These are phyloP conservation scores for Opisthograptis luteolata DNA, from an alignment of 2,888 invertebrate genomes.

Conservation along the genomic window DNA sequence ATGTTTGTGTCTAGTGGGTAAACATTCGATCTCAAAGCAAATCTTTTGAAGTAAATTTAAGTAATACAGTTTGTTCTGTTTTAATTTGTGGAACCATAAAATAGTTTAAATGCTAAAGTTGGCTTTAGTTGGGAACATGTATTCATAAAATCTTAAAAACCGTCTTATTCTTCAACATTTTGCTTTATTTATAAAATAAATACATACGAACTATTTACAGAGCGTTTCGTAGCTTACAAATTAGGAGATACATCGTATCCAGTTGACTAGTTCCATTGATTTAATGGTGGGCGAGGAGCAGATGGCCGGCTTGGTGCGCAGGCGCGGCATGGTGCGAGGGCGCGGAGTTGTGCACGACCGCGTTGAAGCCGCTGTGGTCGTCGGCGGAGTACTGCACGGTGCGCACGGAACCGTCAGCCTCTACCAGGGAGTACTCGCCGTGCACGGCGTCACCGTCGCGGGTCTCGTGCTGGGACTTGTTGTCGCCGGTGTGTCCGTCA, in stretches of 20 bases:
- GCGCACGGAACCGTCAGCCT: slow-evolving; percentile 82
- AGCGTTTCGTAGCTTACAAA: slow-evolving; percentile 22
- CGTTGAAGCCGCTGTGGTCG: slow-evolving; percentile 80
- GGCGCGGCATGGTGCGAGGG: slow-evolving; percentile 55
- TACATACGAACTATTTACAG: slow-evolving; percentile 45
- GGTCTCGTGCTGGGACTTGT: slow-evolving; percentile 84
- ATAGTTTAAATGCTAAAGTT: too few species aligned
- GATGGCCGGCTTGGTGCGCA: slow-evolving; percentile 41
- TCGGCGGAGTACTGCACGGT: slow-evolving; percentile 82
- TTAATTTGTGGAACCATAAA: too few species aligned
- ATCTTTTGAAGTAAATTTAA: too few species aligned
- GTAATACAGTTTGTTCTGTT: too few species aligned
- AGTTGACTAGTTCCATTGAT: slow-evolving; percentile 25
- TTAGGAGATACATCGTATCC: slow-evolving; percentile 14
- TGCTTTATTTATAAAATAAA: slow-evolving; percentile 39
- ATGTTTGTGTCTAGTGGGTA: too few species aligned
- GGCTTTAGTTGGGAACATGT: too few species aligned
- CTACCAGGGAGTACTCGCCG: slow-evolving; percentile 76
- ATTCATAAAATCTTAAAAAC: too few species aligned
- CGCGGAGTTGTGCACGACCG: slow-evolving; percentile 69
- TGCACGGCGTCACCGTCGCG: slow-evolving; percentile 86
- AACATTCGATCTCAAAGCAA: too few species aligned
- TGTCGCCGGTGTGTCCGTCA: slow-evolving; percentile 84
- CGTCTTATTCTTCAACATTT: slow-evolving; percentile 28
- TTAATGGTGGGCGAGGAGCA: slow-evolving; percentile 55